These are phyloP conservation scores for Malacosoma neustria DNA, from an alignment of 2,888 invertebrate species.

Conservation along the genomic window DNA sequence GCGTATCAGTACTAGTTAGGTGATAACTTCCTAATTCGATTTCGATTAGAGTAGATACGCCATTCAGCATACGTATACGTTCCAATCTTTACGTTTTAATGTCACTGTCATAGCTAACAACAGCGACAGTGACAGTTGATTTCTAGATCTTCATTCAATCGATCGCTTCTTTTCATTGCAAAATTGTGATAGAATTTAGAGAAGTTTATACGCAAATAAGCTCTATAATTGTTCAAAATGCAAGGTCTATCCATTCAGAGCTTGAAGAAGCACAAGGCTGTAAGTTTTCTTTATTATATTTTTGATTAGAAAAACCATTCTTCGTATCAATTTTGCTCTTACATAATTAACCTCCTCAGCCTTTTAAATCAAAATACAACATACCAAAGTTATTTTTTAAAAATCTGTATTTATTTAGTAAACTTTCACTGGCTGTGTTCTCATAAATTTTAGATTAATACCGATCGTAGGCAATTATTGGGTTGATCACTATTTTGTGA, in stretches of 20 bases:
- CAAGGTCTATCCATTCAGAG: constrained; percentile 81
- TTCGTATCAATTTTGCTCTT: constrained; percentile 32
- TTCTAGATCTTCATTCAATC: neutral
- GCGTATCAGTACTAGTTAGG: too few relatives aligned
- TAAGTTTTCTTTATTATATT: constrained; percentile 58
- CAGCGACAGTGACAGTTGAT: neutral
- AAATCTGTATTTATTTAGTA: too few relatives aligned
- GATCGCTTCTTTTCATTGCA: neutral
- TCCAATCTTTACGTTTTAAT: too few relatives aligned
- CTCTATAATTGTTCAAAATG: constrained; percentile 65
- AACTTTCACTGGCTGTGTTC: too few relatives aligned
- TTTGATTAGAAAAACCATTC: constrained; percentile 4
- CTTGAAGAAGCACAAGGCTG: constrained; percentile 86
- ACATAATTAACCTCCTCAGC: constrained; percentile 61
- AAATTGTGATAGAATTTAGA: neutral
- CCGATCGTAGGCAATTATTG: too few relatives aligned
- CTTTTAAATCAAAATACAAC: constrained; percentile 1
- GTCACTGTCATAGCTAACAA: too few relatives aligned
- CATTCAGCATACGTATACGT: too few relatives aligned
- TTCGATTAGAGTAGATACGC: too few relatives aligned
- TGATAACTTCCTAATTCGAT: too few relatives aligned
- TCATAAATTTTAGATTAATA: too few relatives aligned
- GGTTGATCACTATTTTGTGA: too few relatives aligned
- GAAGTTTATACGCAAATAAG: neutral
- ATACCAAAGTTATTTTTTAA: too few relatives aligned